Evolutionary conservation across 1,140 invertebrate species (phyloP).

Genomic region (Drosophila subobscura): DNA sequence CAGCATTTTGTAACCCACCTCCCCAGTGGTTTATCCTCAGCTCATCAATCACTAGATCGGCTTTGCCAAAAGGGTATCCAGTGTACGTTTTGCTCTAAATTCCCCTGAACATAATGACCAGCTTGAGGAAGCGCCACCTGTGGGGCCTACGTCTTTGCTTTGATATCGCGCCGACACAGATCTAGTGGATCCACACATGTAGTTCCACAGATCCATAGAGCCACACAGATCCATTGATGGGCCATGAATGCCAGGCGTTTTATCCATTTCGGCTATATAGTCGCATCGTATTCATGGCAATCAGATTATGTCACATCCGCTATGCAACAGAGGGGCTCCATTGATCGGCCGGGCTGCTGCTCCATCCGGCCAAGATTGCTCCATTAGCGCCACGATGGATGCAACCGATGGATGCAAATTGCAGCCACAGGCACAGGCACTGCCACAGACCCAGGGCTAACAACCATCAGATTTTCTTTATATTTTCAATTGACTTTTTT

Average conservation of each 20-base stretch:
- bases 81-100: slow-evolving; percentile 33
- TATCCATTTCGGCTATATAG: slow-evolving; percentile 51
- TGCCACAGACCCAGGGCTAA: slow-evolving; percentile 40
- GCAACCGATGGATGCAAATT: slow-evolving; percentile 69
- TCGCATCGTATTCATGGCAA: slow-evolving; percentile 17
- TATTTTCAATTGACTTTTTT: slow-evolving; percentile 41
- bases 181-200: slow-evolving; percentile 49
- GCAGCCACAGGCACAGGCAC: slow-evolving; percentile 26
- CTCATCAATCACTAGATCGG: no score
- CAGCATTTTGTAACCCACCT: background rate
- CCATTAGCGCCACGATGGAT: slow-evolving; percentile 60
- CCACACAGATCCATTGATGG: slow-evolving; percentile 22
- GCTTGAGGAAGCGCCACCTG: slow-evolving; percentile 69
- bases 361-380: slow-evolving; percentile 54
- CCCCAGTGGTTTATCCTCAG: no score
- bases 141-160: slow-evolving; percentile 56
- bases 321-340: slow-evolving; percentile 60
- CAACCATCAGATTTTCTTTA: slow-evolving; percentile 63
- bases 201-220: no score
- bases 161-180: slow-evolving; percentile 77
- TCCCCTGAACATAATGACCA: slow-evolving; percentile 4
- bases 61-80: slow-evolving; percentile 32
- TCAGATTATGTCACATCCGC: slow-evolving; percentile 78
- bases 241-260: slow-evolving; percentile 65
- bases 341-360: slow-evolving; percentile 54